These are phyloP conservation scores for Catharus minimus DNA, from an alignment of 2,113 vertebrate species.

Conservation along the genomic window DNA sequence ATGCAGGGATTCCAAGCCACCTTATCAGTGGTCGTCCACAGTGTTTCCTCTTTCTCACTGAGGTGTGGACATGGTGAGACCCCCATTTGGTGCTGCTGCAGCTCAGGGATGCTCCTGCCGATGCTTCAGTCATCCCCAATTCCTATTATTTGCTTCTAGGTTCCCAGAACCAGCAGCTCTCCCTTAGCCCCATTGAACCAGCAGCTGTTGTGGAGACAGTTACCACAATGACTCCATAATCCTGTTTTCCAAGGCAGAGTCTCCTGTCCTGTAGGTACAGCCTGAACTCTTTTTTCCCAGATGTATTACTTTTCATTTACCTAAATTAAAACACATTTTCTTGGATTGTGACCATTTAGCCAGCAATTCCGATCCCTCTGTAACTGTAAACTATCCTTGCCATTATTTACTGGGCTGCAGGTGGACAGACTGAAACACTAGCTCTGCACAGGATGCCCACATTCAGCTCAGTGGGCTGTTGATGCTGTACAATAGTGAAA, in stretches of 20 bases:
- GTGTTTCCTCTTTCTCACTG: neutral
- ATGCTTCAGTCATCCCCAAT: neutral
- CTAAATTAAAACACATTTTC: slow-evolving; percentile 67
- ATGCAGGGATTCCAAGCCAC: neutral
- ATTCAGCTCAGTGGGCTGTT: neutral
- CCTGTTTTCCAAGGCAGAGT: slow-evolving; percentile 28
- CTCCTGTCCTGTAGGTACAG: slow-evolving; percentile 30
- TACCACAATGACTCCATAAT: slow-evolving; percentile 16
- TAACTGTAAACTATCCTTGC: slow-evolving; percentile 57
- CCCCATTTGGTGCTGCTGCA: neutral
- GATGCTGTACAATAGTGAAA: slow-evolving; percentile 23
- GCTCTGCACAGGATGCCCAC: neutral
- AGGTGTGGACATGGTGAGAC: accelerated
- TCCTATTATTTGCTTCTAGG: neutral
- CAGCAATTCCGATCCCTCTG: slow-evolving; percentile 44
- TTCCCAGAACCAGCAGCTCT: neutral
- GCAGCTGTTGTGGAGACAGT: neutral
- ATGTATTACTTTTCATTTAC: slow-evolving; percentile 63
- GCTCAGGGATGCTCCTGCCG: neutral
- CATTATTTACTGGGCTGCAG: slow-evolving; percentile 62
- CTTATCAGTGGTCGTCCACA: neutral
- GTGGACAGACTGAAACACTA: slow-evolving; percentile 58
- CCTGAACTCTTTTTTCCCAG: slow-evolving; percentile 49
- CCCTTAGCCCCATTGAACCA: neutral
- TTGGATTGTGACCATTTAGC: slow-evolving; percentile 32